Base-by-base conservation (phyloP, 2,113 vertebrate species). In the Vimba vimba region DNA sequence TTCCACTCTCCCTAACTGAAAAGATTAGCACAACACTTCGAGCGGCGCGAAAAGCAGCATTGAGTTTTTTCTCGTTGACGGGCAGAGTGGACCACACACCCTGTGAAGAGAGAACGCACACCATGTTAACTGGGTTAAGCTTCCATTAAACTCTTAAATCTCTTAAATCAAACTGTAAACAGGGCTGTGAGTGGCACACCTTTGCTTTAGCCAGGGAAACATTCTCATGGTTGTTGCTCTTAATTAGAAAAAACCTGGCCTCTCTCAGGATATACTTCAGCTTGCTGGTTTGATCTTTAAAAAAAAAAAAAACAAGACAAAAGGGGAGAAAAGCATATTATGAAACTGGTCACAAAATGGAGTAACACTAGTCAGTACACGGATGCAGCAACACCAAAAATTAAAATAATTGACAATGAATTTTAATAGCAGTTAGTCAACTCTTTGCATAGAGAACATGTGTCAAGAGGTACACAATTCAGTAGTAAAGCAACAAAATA, bases 181-280 rank as follows among this genome's bases (percentile, higher is more conserved):
- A 75, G 43, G 8, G 47, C 8, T 1, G 52, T 15, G 12, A 60
- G n/a, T 2, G 17, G 25, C 81, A 60, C 92, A 99, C 98, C 97
- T 99, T 99, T 36, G 98, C 98, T 95, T 99, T 99, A 82, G 98
- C 97, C 92, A 99, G 96, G 0, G 98, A 99, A 1, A 99, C 98
- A 3, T 99, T 99, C 91, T 99, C 98, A 86, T 99, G 98, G 92
- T 99, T 99, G 95, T 99, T 99, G 95, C 98, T 99, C 93, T 99
- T 99, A 86, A 99, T 99, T 78, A 99, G 96, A 92, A 99, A 99
- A 94, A 97, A 99, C 66, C 97, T 95, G 91, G 98, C 97, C 74
- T 98, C 98, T 90, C 97, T 94, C 79, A 99, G 95, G 90, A 99
- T 94, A 87, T 99, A 98, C 39, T 97, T 97, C 88, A 99, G 95